Percentiles rank a stretch among this genome's conserved stretches.
Conservation (phyloP, 2,113 vertebrate genomes). For the Calonectris borealis region DNA sequence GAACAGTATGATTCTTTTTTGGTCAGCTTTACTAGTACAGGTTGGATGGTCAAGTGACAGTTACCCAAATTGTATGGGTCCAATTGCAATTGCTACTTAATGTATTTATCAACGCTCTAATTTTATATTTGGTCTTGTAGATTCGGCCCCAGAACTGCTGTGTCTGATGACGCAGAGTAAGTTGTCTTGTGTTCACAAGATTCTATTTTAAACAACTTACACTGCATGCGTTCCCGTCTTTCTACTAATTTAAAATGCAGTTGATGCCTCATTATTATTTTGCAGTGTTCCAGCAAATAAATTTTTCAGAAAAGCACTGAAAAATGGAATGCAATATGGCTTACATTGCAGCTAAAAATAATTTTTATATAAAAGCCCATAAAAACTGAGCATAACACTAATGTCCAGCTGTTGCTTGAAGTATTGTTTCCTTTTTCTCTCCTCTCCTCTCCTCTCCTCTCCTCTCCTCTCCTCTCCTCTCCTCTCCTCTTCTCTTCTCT, state of each 20-base stretch:
- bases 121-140: slow-evolving; percentile 85
- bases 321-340: slow-evolving; percentile 55
- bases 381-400: slow-evolving; percentile 53
- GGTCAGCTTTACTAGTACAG: not conserved
- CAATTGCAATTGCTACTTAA: slow-evolving; percentile 18
- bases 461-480: not conserved
- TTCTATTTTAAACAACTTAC: slow-evolving; percentile 67
- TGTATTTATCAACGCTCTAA: slow-evolving; percentile 65
- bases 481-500: too few species aligned
- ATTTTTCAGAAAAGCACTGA: slow-evolving; percentile 62
- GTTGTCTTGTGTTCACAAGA: slow-evolving; percentile 75
- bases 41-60: not conserved
- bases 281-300: slow-evolving; percentile 35
- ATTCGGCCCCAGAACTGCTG: slow-evolving; percentile 89
- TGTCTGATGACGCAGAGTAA: slow-evolving; percentile 96
- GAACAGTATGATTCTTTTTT: not conserved
- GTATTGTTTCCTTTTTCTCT: not conserved
- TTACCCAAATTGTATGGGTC: not conserved
- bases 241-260: slow-evolving; percentile 73
- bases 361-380: not conserved
- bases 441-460: too few species aligned
- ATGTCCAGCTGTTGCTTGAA: slow-evolving; percentile 57
- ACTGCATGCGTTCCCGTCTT: slow-evolving; percentile 73
- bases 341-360: slow-evolving; percentile 48
- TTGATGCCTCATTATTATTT: slow-evolving; percentile 35